Evolutionary conservation across 2,113 vertebrate species (phyloP).

Genomic region (Pangasianodon hypophthalmus): DNA sequence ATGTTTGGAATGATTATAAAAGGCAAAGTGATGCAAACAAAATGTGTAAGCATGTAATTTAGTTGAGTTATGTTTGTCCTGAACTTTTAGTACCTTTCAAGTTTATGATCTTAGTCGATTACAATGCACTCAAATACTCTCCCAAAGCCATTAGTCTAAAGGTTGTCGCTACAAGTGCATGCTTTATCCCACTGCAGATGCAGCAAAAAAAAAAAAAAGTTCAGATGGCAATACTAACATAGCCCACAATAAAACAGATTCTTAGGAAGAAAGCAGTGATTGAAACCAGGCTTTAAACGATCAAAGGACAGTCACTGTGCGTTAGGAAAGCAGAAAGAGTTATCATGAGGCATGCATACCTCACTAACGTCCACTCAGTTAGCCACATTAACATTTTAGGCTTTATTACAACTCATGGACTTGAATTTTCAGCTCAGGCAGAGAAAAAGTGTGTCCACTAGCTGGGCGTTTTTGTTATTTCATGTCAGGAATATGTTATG

Average conservation of each 20-base stretch:
- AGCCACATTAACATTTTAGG: neutral
- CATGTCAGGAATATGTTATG: slow-evolving; percentile 40
- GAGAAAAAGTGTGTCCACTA: neutral
- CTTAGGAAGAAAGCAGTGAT: neutral
- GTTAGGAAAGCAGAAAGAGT: neutral
- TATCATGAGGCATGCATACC: neutral
- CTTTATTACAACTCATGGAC: neutral
- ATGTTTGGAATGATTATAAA: slow-evolving; percentile 1
- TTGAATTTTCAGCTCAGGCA: neutral
- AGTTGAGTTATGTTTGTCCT: slow-evolving; percentile 15
- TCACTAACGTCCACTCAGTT: neutral
- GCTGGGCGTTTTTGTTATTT: slow-evolving; percentile 42
- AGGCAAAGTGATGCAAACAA: neutral
- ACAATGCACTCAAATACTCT: neutral
- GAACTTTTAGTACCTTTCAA: slow-evolving; percentile 20
- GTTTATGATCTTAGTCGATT: neutral
- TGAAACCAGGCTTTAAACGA: neutral
- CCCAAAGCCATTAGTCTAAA: neutral
- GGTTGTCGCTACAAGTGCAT: neutral
- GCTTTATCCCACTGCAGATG: neutral
- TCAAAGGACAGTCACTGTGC: neutral
- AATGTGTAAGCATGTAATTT: slow-evolving; percentile 1
- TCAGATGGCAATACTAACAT: neutral
- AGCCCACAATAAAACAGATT: neutral
- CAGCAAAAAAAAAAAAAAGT: neutral